Base-by-base conservation (phyloP, 2,113 vertebrate genomes). In the Oncorhynchus mykiss region DNA sequence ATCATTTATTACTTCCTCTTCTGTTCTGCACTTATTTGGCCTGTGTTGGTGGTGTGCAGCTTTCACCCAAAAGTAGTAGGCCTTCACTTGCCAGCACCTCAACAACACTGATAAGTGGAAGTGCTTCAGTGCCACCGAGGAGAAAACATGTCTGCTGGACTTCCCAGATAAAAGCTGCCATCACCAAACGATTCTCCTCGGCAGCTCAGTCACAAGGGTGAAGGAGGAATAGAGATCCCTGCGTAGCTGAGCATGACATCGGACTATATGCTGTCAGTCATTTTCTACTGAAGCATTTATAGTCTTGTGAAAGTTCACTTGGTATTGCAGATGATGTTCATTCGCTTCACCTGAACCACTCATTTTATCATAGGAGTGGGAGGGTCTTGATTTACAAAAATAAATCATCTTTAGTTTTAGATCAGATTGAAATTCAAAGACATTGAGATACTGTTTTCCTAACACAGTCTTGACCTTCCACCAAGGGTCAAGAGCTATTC, bases 101-200 rank as follows among this genome's bases (percentile, higher is more conserved):
- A 45, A 45, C 39, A 45, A 45, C 39, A 45, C 39, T 12, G 39
- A 45, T 45, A 45, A 45, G 39, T 45, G 9, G 87, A 86, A 81
- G 77, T 78, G 81, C 79, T 86, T 91, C 70, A 72, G 80, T 72
- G 89, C 82, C 57, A 77, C 80, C 12, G 84, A 84, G 71, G 86
- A 89, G 74, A 89, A 74, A 81, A 67, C 25, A 72, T 67, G 84
- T 83, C 64, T 87, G 80, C 85, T 90, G 85, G 88, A 79, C 65
- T 78, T 83, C 65, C 75, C 83, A 84, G 91, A 93, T 88, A 87
- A 91, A 88, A 79, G 83, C 59, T 70, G 77, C 72, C 83, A 78
- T 71, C 78, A 73, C 71, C 81, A 70, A 31, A 70, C 82, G 25
- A 68, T 84, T 65, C 78, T 91, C 69, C 82, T 75, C 69, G 70